Conservation (phyloP, 2,888 invertebrate species). For the Drosophila cracens region DNA sequence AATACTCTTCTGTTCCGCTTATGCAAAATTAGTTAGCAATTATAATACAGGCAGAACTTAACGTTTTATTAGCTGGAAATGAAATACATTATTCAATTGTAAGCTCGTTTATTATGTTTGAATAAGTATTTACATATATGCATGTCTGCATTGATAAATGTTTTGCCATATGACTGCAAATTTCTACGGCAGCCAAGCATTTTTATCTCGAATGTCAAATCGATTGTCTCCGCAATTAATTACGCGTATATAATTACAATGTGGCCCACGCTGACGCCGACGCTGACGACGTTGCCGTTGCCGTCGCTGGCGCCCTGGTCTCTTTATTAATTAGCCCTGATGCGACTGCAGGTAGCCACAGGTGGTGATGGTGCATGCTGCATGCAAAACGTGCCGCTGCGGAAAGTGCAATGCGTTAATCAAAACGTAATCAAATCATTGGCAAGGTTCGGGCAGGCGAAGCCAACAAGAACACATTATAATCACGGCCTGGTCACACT, state of each 20-base stretch:
- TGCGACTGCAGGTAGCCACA: slow-evolving; percentile 78
- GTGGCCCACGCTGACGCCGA: slow-evolving; percentile 68
- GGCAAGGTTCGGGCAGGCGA: slow-evolving; percentile 56
- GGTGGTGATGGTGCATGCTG: slow-evolving; percentile 63
- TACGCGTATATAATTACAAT: slow-evolving; percentile 74
- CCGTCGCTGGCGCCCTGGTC: slow-evolving; percentile 50
- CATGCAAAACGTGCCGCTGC: slow-evolving; percentile 70
- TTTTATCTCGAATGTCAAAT: slow-evolving; percentile 77
- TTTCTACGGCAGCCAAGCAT: slow-evolving; percentile 59
- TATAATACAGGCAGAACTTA: slow-evolving; percentile 44
- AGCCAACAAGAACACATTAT: slow-evolving; percentile 46
- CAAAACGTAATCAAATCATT: slow-evolving; percentile 80
- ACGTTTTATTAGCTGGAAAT: slow-evolving; percentile 62
- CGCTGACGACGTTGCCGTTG: slow-evolving; percentile 10
- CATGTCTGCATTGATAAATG: slow-evolving; percentile 64
- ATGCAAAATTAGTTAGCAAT: slow-evolving; percentile 66
- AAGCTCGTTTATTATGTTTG: slow-evolving; percentile 52
- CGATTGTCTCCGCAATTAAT: slow-evolving; percentile 80
- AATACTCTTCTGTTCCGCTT: background rate
- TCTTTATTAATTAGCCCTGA: slow-evolving; percentile 82
- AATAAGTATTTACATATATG: background rate
- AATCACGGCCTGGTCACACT: slow-evolving; percentile 71
- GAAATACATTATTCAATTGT: slow-evolving; percentile 59
- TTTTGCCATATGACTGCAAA: slow-evolving; percentile 60
- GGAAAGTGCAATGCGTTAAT: slow-evolving; percentile 79